Evolutionary conservation across 2,888 invertebrate species (phyloP), one percentile per base, ranked within the genome.

Genomic region (Nomada ferruginata): DNA sequence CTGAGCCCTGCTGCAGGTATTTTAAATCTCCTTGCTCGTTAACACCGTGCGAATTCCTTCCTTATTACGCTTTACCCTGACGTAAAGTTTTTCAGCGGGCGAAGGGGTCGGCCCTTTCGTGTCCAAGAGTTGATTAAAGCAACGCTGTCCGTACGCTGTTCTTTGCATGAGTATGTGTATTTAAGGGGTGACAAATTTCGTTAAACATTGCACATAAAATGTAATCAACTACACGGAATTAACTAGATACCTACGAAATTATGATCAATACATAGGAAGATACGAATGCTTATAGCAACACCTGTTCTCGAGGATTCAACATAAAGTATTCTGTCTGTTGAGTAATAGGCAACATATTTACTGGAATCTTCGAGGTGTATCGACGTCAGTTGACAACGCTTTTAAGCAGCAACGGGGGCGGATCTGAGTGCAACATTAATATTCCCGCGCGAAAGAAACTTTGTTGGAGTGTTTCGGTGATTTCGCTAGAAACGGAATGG

Each of bases 401-500:
- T 44, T 70, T n/a, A 44, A 44, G 15, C 7, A 7, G 59, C 13
- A 53, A 53, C 15, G 26, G 47, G 29, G 60, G 15, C 20, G 13
- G 42, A 36, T 55, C 71, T 44, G 73, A 79, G 71, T 79, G 79
- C 79, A 61, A 20, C 79, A 72, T 79, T 79, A 79, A 80, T 80
- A 80, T 80, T 80, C 52, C 55, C 53, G 11, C 15, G 29, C 60
- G 44, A 79, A 57, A 66, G 72, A 57, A 79, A 66, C 66, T 80
- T 72, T 61, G 61, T 36, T 20, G 20, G 65, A 79, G 61, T 57
- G 71, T 72, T 75, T 57, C 80, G 18, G 7, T 61, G 79, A 72
- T 72, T 79, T 57, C 61, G 50, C n/a, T 42, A n/a, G 29, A 20
- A 55, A 60, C 53, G 55, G 36, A 23, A 50, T 42, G 65, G 71